phyloP scores from a whole-genome alignment of 2,888 invertebrate species.

The Harmothoe impar region DNA sequence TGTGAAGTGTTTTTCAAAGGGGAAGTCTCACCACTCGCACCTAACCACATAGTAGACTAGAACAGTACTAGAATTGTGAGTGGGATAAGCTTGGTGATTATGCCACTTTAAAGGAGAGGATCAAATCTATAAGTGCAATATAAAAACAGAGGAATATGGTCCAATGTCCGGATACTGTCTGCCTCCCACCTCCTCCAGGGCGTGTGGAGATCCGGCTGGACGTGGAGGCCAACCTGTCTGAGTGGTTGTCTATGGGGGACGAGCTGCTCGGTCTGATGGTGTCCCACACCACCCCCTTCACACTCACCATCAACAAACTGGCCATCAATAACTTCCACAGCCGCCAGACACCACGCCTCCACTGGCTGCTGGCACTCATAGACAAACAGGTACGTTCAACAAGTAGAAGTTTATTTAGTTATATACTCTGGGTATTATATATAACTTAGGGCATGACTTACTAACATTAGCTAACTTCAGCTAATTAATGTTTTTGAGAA shows the following conservation, averaged over 20 bases:
- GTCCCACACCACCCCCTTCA: conserved; percentile 60
- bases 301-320: conserved; percentile 61
- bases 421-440: no score
- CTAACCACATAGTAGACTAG: no score
- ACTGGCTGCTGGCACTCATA: conserved; percentile 63
- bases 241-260: conserved; percentile 66
- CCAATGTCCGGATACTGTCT: not conserved
- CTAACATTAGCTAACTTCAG: no score
- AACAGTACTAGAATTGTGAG: no score
- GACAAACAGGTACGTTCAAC: conserved; percentile 62
- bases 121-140: no score
- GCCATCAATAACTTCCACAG: conserved; percentile 65
- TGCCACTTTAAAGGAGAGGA: no score
- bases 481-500: no score
- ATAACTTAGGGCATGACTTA: no score
- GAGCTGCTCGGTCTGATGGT: conserved; percentile 65
- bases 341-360: not conserved
- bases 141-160: no score
- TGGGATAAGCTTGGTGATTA: no score
- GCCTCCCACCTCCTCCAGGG: conserved; percentile 32
- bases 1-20: no score
- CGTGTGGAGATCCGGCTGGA: conserved; percentile 63
- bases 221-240: conserved; percentile 61
- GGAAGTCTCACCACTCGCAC: no score
- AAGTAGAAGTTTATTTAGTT: not conserved